These are phyloP conservation scores for Callitettix versicolor DNA, from an alignment of 1,140 invertebrate genomes.

Conservation along the genomic window DNA sequence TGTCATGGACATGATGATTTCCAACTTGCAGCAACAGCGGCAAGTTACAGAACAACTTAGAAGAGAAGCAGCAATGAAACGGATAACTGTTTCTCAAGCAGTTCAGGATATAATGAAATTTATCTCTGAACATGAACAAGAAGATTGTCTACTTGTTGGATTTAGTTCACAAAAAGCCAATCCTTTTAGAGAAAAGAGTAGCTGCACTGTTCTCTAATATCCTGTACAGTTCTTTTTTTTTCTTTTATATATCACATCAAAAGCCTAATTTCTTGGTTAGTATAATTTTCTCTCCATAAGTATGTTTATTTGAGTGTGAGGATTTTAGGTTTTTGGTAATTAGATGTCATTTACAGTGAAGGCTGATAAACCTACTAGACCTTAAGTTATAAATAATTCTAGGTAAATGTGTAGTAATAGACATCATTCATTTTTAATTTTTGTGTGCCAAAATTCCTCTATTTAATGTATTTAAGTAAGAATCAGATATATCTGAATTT, in stretches of 20 bases:
- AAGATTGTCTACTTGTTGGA: slow-evolving; percentile 90
- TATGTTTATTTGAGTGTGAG: no score
- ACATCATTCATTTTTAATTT: no score
- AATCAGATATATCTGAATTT: no score
- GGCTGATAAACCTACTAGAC: no score
- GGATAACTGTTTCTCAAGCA: slow-evolving; percentile 78
- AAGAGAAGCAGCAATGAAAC: slow-evolving; percentile 79
- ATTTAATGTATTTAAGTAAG: no score
- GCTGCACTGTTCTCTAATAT: slow-evolving; percentile 68
- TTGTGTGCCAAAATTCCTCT: no score
- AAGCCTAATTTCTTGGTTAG: background rate
- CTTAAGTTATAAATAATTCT: no score
- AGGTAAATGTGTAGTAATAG: no score
- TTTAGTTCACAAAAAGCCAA: slow-evolving; percentile 94
- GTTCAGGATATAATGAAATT: slow-evolving; percentile 89
- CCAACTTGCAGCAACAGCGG: slow-evolving; percentile 82
- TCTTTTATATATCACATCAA: background rate
- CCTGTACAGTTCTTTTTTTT: background rate
- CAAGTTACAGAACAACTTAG: slow-evolving; percentile 87
- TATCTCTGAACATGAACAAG: slow-evolving; percentile 83
- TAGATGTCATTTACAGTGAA: no score
- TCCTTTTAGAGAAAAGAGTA: slow-evolving; percentile 93
- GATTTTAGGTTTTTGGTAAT: no score
- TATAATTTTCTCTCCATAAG: no score
- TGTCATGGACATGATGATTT: slow-evolving; percentile 84